Evolutionary conservation across 2,113 vertebrate species (phyloP).

Genomic region (Syrmaticus mikado): DNA sequence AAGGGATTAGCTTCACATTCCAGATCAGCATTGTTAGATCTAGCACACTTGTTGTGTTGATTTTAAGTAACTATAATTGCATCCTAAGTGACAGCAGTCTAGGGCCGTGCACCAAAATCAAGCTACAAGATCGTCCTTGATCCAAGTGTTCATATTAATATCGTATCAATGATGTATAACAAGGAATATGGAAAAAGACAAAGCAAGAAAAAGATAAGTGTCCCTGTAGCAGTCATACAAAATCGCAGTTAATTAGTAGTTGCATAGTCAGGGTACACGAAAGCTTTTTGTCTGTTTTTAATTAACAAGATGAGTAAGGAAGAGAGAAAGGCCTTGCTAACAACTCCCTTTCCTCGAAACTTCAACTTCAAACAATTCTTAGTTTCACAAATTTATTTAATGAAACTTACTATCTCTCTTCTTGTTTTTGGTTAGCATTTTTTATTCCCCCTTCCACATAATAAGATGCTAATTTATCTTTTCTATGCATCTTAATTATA

Average conservation of each 20-base stretch:
- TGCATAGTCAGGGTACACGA: background rate
- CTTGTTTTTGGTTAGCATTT: background rate
- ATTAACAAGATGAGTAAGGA: constrained; percentile 21
- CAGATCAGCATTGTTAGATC: background rate
- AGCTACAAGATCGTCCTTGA: background rate
- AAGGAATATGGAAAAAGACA: background rate
- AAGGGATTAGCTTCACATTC: background rate
- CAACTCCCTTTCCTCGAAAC: background rate
- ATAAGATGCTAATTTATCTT: background rate
- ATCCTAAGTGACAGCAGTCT: background rate
- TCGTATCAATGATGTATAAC: background rate
- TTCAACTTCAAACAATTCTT: background rate
- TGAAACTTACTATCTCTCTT: background rate
- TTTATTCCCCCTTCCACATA: background rate
- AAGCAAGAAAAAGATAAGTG: background rate
- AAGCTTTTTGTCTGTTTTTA: constrained; percentile 35
- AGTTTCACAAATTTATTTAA: background rate
- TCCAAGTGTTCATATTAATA: background rate
- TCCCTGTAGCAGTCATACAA: background rate
- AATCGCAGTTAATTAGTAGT: background rate
- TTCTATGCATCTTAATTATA: background rate
- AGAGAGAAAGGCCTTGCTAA: background rate
- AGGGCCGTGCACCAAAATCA: background rate
- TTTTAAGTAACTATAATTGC: background rate
- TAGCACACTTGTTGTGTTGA: background rate